A percentile compares a stretch with the other conserved stretches of the same genome.
Conservation (phyloP, 2,888 invertebrate genomes). For the Prosapia bicincta region DNA sequence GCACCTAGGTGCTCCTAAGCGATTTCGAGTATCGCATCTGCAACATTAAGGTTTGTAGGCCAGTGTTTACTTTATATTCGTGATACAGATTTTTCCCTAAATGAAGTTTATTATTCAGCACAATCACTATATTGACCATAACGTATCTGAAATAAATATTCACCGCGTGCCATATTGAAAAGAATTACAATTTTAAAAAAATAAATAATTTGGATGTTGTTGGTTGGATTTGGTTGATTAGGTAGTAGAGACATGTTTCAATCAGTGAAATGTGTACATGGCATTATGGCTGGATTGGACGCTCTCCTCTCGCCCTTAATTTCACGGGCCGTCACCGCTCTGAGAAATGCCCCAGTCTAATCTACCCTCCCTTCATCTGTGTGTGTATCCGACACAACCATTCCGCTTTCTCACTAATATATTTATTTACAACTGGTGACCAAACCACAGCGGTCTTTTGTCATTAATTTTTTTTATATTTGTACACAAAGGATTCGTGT, state of each 20-base stretch:
- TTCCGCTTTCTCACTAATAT: not conserved
- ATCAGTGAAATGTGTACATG: not conserved
- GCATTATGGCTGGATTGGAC: not conserved
- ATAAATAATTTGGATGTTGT: not conserved
- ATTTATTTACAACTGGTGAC: slow-evolving; percentile 2
- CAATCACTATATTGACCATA: too few relatives aligned
- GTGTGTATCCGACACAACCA: not conserved
- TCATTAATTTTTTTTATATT: not conserved
- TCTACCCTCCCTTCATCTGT: not conserved
- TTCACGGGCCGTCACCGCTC: not conserved
- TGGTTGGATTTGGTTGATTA: not conserved
- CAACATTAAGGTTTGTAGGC: too few relatives aligned
- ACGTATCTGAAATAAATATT: too few relatives aligned
- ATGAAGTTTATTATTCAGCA: too few relatives aligned
- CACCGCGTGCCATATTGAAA: too few relatives aligned
- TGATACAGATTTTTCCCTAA: too few relatives aligned
- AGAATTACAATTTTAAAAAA: too few relatives aligned
- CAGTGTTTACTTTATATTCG: too few relatives aligned
- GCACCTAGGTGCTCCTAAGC: too few relatives aligned
- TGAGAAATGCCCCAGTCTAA: slow-evolving; percentile 2
- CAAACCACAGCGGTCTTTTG: not conserved
- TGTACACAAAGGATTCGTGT: not conserved
- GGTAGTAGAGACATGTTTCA: not conserved
- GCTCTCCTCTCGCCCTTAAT: not conserved
- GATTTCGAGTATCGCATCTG: too few relatives aligned